These are phyloP conservation scores for Coecobrya sp. DNA, from an alignment of 2,888 invertebrate species.

Conservation along the genomic window DNA sequence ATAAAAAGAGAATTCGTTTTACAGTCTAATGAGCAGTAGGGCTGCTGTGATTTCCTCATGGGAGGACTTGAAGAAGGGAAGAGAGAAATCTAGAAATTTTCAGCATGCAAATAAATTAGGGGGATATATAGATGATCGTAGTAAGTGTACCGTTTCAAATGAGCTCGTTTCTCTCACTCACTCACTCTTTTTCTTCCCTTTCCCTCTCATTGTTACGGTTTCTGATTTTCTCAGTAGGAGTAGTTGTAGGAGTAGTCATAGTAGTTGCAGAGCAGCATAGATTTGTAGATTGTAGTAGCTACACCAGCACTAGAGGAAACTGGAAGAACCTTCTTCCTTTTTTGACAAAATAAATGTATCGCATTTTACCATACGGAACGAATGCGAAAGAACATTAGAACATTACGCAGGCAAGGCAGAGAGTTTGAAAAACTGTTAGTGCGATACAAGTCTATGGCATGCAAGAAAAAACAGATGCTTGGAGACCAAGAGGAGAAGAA, in stretches of 20 bases:
- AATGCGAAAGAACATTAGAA: conserved; percentile 6
- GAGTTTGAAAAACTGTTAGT: conserved; percentile 22
- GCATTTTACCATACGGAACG: conserved; percentile 57
- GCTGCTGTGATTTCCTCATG: conserved; percentile 74
- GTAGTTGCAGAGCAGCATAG: background rate
- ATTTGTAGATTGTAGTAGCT: background rate
- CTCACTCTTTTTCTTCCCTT: conserved; percentile 35
- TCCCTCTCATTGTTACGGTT: conserved; percentile 66
- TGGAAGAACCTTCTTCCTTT: conserved; percentile 21
- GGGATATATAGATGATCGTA: conserved; percentile 75
- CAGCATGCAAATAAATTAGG: conserved; percentile 80
- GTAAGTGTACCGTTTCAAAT: conserved; percentile 82
- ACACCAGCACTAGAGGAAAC: background rate
- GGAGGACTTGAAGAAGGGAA: conserved; percentile 60
- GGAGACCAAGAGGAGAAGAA: background rate
- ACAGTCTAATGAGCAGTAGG: conserved; percentile 75
- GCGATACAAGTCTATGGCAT: background rate
- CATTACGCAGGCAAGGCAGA: background rate
- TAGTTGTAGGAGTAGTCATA: background rate
- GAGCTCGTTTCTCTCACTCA: conserved; percentile 79
- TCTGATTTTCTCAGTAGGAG: conserved; percentile 50
- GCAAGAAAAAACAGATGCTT: conserved; percentile 29
- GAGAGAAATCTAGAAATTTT: conserved; percentile 69
- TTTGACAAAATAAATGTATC: conserved; percentile 72
- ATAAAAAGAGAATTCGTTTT: conserved; percentile 74